Evolutionary conservation across 1,140 invertebrate genomes (phyloP), one percentile per base, ranked within the genome.

Genomic region (Lineus longissimus): DNA sequence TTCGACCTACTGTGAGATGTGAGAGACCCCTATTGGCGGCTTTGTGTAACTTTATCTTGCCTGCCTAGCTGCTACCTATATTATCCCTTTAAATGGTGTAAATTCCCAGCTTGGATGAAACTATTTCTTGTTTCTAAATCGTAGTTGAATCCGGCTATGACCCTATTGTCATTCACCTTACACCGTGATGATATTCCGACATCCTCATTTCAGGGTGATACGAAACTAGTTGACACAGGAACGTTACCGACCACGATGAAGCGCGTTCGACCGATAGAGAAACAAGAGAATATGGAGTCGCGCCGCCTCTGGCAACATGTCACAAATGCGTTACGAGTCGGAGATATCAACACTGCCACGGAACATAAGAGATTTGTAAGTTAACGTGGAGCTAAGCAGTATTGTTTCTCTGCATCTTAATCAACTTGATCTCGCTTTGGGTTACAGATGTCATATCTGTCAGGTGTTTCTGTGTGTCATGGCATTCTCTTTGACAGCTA

Each of bases 351-450:
- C 54, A 77, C 73, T 36, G 80, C 80, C 15, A 79, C 79, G 29
- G 76, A 81, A 66, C 75, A 80, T 54, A 81, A 81, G 61, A 68
- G 67, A 68, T 72, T 76, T 66, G 78, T 80, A 66, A 73, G 76
- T 73, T 43, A 7, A 25, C 23, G n/a, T 45, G 27, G 17, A 6
- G 1, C 47, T 17, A 19, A 13, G 45, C 31, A 61, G 2, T n/a
- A 23, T 62, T 61, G 30, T 41, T n/a, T 17, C 23, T 29, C 54
- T 45, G 9, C 1, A 4, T 19, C 54, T 19, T 25, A 15, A 25
- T 30, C 6, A 47, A 27, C 31, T 55, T 66, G 22, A n/a, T 55
- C 0, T 19, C 22, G n/a, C 6, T 47, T 13, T 55, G 25, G 19
- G 15, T 60, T 27, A n/a, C n/a, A 31, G 4, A 19, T 31, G n/a